Conservation (phyloP, 2,113 vertebrate species). For the Illadopsis cleaveri region DNA sequence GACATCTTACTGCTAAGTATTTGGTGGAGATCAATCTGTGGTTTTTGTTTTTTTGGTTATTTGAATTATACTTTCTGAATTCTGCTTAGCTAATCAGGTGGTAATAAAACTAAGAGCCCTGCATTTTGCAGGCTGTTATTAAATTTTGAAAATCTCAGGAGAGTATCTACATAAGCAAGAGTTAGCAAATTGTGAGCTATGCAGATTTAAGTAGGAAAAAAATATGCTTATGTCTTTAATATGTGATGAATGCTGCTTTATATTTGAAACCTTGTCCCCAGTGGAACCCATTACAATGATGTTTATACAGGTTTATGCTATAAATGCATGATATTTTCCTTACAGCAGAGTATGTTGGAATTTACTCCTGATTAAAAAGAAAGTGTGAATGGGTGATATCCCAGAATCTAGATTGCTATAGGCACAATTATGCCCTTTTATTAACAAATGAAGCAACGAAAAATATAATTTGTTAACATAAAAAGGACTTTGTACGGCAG, state of each 20-base stretch:
- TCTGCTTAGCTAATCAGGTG: slow-evolving; percentile 3
- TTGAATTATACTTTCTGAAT: not conserved
- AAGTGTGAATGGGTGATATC: not conserved
- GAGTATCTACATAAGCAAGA: slow-evolving; percentile 11
- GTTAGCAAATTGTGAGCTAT: not conserved
- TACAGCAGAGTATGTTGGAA: slow-evolving; percentile 12
- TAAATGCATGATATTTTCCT: slow-evolving; percentile 14
- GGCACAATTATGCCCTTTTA: not conserved
- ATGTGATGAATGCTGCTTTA: slow-evolving; percentile 46
- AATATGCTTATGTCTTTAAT: slow-evolving; percentile 11
- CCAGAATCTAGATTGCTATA: not conserved
- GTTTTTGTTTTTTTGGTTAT: not conserved
- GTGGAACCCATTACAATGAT: slow-evolving; percentile 52
- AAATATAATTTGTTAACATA: not conserved
- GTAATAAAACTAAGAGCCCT: not conserved
- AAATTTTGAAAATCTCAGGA: not conserved
- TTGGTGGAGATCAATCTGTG: not conserved
- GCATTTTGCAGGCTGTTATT: slow-evolving; percentile 3
- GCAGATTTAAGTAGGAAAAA: slow-evolving; percentile 29
- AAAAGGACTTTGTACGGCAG: not conserved
- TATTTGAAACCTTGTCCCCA: slow-evolving; percentile 17
- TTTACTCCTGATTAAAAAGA: not conserved
- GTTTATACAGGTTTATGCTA: slow-evolving; percentile 44
- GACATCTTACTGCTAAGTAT: not conserved
- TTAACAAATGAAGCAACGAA: not conserved